Percentiles rank a stretch among this genome's conserved stretches.
Evolutionary conservation across 2,797 vertebrate genomes (phyloP).

Genomic region (Platyrinchus mystaceus): DNA sequence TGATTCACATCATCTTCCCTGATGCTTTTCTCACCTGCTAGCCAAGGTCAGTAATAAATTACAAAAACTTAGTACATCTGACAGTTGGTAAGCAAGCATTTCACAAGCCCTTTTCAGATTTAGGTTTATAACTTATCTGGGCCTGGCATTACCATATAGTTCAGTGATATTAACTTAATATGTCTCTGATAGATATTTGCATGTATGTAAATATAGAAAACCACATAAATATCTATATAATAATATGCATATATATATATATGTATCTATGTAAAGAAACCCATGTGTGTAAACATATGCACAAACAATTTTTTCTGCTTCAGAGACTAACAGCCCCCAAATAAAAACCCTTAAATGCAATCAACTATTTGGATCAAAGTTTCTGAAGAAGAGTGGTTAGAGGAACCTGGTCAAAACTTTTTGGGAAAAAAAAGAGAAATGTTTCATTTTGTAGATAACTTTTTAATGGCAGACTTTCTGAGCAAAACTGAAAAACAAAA

Average conservation of each 20-base stretch:
- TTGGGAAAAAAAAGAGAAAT: accelerated
- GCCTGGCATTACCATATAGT: background rate
- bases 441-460: accelerated
- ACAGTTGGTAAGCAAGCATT: background rate
- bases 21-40: slow-evolving; percentile 1
- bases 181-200: background rate
- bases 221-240: background rate
- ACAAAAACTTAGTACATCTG: background rate
- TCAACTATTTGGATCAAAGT: background rate
- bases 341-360: background rate
- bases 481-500: background rate
- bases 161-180: background rate
- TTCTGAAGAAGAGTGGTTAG: background rate
- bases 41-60: slow-evolving; percentile 1
- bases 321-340: background rate
- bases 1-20: background rate
- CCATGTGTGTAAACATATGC: background rate
- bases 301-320: background rate
- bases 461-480: background rate
- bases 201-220: background rate
- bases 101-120: background rate
- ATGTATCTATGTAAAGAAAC: background rate
- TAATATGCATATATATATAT: background rate
- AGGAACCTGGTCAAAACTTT: background rate
- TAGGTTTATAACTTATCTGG: background rate